Evolutionary conservation across 1,140 invertebrate genomes (phyloP), one percentile per base, ranked within the genome.

Genomic region (Zaprionus lachaisei): DNA sequence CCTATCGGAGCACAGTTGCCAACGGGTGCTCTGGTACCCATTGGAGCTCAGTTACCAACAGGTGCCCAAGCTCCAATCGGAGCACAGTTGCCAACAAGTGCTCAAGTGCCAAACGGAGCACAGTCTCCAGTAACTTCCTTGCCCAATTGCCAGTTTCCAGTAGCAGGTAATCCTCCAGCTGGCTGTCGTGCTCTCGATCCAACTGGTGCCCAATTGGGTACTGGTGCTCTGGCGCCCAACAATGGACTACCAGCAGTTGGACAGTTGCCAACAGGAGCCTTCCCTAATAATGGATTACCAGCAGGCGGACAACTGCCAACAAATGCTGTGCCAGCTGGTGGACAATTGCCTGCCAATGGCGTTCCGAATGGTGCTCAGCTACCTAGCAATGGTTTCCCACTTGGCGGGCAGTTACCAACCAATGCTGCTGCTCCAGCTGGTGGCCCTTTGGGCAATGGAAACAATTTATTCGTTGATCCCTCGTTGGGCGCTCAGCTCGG

Each of bases 391-490:
- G 73, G 58, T 4, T 31, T 2, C n/a, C 61, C 4, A 14, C 26
- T 15, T 49, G 70, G 64, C 3, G 65, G 44, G 1, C 72, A 73
- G 2, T 14, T 61, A 2, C 63, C 80, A 4, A 15, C 55, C 0
- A 44, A 56, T 31, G 64, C 28, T 2, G 71, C 22, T 2, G 31
- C 37, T 4, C 64, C 34, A 26, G 34, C 22, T 31, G 14, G 15
- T 1, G 37, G 17, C 9, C 65, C 56, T 44, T 5, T 54, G 12
- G 62, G 49, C 20, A 74, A 77, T n/a, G 55, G 79, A 0, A 47
- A 47, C 7, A 47, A 9, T 17, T 67, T 83, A 1, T 72, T 83
- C 9, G 15, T 83, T 2, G 72, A 83, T 70, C 81, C 81, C 2
- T 49, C 68, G 1, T 7, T 47, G 7, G 41, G 41, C 0, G 81